Conservation (phyloP, 2,888 invertebrate species). For the Epistrophella euchroma region DNA sequence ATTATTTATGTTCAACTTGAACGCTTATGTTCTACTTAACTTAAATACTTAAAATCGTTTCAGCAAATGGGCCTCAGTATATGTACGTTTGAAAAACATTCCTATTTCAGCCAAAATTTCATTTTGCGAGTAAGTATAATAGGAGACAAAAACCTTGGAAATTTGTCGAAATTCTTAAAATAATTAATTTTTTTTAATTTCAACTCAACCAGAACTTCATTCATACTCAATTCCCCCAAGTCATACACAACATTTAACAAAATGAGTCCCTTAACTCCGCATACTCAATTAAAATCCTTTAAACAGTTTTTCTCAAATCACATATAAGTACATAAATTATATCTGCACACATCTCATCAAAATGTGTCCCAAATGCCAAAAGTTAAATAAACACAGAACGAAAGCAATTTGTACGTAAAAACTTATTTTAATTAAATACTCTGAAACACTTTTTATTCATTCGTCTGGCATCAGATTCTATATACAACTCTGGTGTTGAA, state of each 20-base stretch:
- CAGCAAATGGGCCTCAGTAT: too few relatives aligned
- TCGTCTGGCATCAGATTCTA: not conserved
- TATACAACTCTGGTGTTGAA: not conserved
- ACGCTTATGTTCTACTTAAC: too few relatives aligned
- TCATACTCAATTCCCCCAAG: not conserved
- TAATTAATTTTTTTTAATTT: too few relatives aligned
- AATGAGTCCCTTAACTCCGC: constrained; percentile 4
- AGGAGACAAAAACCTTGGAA: too few relatives aligned
- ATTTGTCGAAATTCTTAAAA: too few relatives aligned
- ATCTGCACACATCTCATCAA: not conserved
- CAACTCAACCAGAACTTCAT: not conserved
- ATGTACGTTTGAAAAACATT: too few relatives aligned
- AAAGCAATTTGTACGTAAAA: constrained; percentile 28
- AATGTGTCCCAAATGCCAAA: constrained; percentile 44
- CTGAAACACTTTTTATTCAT: constrained; percentile 35
- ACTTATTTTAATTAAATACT: constrained; percentile 45
- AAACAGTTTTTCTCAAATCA: constrained; percentile 16
- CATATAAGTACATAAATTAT: not conserved
- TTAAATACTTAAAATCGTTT: too few relatives aligned
- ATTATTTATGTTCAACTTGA: too few relatives aligned
- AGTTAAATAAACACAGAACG: constrained; percentile 29
- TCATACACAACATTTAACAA: not conserved
- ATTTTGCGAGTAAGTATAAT: too few relatives aligned
- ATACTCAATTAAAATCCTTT: constrained; percentile 30
- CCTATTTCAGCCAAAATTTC: too few relatives aligned